Base-by-base conservation (phyloP, 2,888 invertebrate genomes). In the Hirudinaria manillensis region DNA sequence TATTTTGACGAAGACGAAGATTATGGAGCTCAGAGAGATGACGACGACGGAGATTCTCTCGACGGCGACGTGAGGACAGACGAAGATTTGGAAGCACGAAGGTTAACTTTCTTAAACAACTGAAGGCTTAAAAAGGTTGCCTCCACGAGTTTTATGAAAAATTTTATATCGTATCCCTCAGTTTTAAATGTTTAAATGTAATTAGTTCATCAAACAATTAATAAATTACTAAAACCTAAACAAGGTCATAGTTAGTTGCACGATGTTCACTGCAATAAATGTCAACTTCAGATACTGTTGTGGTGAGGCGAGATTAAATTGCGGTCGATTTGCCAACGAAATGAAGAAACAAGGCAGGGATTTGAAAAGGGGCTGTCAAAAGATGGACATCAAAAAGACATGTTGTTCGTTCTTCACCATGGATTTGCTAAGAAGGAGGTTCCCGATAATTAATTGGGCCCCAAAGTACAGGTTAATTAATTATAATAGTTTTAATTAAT, bases 211-310 rank as follows among this genome's bases (percentile, higher is more conserved):
- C n/a, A n/a, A n/a, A n/a, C n/a, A n/a, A n/a, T n/a, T n/a, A n/a
- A n/a, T n/a, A n/a, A n/a, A n/a, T n/a, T n/a, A n/a, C n/a, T n/a
- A n/a, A n/a, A n/a, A n/a, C n/a, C n/a, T n/a, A n/a, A n/a, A n/a
- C n/a, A n/a, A n/a, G n/a, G n/a, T n/a, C n/a, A n/a, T n/a, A n/a
- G n/a, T n/a, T n/a, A n/a, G n/a, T n/a, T n/a, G n/a, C n/a, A n/a
- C n/a, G n/a, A n/a, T n/a, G n/a, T n/a, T n/a, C n/a, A n/a, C n/a
- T n/a, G n/a, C n/a, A n/a, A n/a, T n/a, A n/a, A n/a, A n/a, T n/a
- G n/a, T n/a, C n/a, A n/a, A n/a, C n/a, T n/a, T n/a, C 19, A 75
- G 65, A 24, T 34, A 75, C 70, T 75, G 75, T 38, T 75, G 75
- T 38, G 75, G 34, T 27, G 75, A 75, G 32, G 36, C 75, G 29